Evolutionary conservation across 2,113 vertebrate genomes (phyloP), one percentile per base, ranked within the genome.

Genomic region (Halichoeres trimaculatus): DNA sequence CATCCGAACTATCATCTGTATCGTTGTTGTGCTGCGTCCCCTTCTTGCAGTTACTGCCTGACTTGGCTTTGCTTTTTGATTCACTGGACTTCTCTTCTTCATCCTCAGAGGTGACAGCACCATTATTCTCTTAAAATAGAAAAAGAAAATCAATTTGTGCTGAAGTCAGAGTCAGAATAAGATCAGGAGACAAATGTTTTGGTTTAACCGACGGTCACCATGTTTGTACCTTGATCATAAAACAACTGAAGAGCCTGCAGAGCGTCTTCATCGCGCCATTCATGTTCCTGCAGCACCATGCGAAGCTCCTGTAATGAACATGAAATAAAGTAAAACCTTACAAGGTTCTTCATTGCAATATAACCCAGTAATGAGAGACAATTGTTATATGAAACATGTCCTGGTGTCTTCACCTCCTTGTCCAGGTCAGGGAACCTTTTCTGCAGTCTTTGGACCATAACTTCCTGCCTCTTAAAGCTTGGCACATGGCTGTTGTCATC

Each of bases 231-330:
- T 81, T 87, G 53, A 22, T 96, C 95, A 35, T 96, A 95, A 91
- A 98, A 98, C 64, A 96, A 88, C 69, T 92, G 93, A 36, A 98
- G 88, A 60, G 94, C 95, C 66, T 96, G 96, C 85, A 95, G 81
- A 47, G 97, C 95, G 74, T 97, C 95, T 16, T 93, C 89, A 76
- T 92, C 94, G 74, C 96, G 94, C 97, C 97, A 99, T 63, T 97
- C 93, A 70, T 99, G 98, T 43, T 98, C 95, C 77, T 95, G 89
- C 74, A 99, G 95, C 36, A 98, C 95, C 48, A 95, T 91, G 77
- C 95, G 94, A 76, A 99, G 91, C 77, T 98, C 96, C 98, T 99
- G 83, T 56, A 60, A 56, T 12, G 14, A 38, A 10, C 45, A 19
- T 10, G 2, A 48, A 9, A 20, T 1, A 19, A 45, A 1, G 2